These are phyloP conservation scores for Homalodisca vitripennis DNA, from an alignment of 1,140 invertebrate genomes.

Conservation along the genomic window DNA sequence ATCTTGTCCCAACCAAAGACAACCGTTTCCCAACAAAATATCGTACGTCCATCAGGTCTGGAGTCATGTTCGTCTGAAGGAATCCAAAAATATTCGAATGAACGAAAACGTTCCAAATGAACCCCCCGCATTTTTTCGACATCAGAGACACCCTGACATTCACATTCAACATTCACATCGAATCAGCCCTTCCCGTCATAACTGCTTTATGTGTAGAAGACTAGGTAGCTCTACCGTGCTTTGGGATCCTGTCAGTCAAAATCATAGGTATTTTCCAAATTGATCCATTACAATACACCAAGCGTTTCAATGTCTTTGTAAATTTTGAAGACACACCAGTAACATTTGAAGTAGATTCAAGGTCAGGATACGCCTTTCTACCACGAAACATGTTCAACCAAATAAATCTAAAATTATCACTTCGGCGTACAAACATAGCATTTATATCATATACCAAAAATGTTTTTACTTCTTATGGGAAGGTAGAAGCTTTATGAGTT, in stretches of 20 bases:
- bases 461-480: constrained; percentile 35
- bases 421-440: constrained; percentile 20
- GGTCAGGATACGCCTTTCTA: constrained; percentile 13
- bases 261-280: too few relatives aligned
- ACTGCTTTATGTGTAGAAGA: too few relatives aligned
- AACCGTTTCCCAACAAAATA: too few relatives aligned
- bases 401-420: background rate
- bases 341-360: constrained; percentile 30
- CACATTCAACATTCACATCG: background rate
- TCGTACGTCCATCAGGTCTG: too few relatives aligned
- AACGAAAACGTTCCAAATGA: background rate
- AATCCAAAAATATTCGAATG: too few relatives aligned
- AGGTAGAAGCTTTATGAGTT: constrained; percentile 32
- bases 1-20: too few relatives aligned
- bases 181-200: too few relatives aligned
- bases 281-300: background rate
- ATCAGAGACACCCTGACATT: background rate
- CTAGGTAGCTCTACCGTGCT: too few relatives aligned
- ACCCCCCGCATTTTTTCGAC: background rate
- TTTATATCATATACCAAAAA: constrained; percentile 38
- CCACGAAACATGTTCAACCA: background rate
- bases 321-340: background rate
- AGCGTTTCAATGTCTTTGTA: background rate
- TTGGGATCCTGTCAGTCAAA: too few relatives aligned
- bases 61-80: too few relatives aligned